phyloP scores from a whole-genome alignment of 2,797 vertebrate species.

The Thalassophryne amazonica region DNA sequence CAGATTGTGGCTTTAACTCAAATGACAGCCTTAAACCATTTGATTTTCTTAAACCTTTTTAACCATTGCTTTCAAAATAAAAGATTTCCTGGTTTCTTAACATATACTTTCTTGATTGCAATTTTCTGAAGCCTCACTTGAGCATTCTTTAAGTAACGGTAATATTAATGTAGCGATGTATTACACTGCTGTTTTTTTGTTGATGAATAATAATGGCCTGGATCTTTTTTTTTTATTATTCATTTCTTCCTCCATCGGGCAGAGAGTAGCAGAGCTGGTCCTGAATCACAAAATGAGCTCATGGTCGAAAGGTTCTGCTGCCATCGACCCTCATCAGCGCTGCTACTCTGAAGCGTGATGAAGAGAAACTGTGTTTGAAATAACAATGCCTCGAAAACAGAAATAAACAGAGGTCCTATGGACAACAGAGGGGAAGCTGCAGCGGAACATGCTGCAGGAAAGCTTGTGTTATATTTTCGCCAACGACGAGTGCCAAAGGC shows the following conservation, averaged over 20 bases:
- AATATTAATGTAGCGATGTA: conserved; percentile 70
- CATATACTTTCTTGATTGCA: conserved; percentile 48
- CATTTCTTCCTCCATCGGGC: too few relatives aligned
- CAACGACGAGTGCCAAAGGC: conserved; percentile 33
- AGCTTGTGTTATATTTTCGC: conserved; percentile 46
- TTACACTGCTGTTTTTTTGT: conserved; percentile 52
- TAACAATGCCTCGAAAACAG: conserved; percentile 47
- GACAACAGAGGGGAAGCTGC: conserved; percentile 32
- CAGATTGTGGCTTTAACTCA: conserved; percentile 70
- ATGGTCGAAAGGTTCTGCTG: not conserved
- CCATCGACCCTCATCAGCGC: conserved; percentile 23
- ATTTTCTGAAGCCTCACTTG: conserved; percentile 68
- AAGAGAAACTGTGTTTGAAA: conserved; percentile 56
- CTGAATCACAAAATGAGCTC: conserved; percentile 2
- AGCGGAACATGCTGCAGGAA: conserved; percentile 43
- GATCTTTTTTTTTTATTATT: too few relatives aligned
- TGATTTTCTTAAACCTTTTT: conserved; percentile 48
- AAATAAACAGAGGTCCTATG: conserved; percentile 49
- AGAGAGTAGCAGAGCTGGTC: conserved; percentile 38
- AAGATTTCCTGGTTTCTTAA: conserved; percentile 34
- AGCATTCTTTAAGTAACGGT: conserved; percentile 66
- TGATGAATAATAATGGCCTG: conserved; percentile 52
- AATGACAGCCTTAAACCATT: conserved; percentile 74
- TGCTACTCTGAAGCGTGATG: conserved; percentile 47
- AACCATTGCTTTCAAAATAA: conserved; percentile 53